Evolutionary conservation across 2,888 invertebrate species (phyloP), one percentile per base, ranked within the genome.

Genomic region (Drosophila mayaguana): DNA sequence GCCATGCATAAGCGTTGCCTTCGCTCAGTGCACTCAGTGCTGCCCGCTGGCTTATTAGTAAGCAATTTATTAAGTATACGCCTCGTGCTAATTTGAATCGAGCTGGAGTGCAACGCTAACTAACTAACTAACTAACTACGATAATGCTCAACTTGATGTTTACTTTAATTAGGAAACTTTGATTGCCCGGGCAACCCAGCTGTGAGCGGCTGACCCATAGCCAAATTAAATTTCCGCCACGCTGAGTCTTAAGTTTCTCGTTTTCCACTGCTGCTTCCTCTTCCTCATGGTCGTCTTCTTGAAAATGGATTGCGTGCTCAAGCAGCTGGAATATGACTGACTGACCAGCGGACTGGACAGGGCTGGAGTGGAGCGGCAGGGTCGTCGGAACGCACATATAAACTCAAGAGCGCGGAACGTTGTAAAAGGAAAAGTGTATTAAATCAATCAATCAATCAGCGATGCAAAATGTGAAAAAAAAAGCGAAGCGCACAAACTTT

Each of bases 111-210:
- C 51, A 53, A 14, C 43, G 18, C 43, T 32, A 32, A 50, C 48
- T 32, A 50, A 50, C 48, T 32, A 50, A 50, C 50, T 20, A 50
- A 18, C 34, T 34, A 50, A 34, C 34, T 50, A 45, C 64, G 59
- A 60, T 34, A 56, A 57, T 48, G 43, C 63, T 50, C 50, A 46
- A 54, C 61, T 72, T 63, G 57, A 50, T 75, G 72, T 64, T 59
- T 66, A 69, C 62, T 68, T 74, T 76, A 88, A 84, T 84, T 75
- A 76, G 71, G 61, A 85, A 86, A 84, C 83, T 83, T 86, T 85
- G 72, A 78, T 76, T 75, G 72, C 68, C 75, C 11, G 9, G 68
- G 72, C 74, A 82, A 73, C 80, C 46, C 46, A 12, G 66, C 60
- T 62, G 50, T 25, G 54, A 80, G 71, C 51, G 56, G 40, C 45